Evolutionary conservation across 2,113 vertebrate species (phyloP).

Genomic region (Thomomys bottae): DNA sequence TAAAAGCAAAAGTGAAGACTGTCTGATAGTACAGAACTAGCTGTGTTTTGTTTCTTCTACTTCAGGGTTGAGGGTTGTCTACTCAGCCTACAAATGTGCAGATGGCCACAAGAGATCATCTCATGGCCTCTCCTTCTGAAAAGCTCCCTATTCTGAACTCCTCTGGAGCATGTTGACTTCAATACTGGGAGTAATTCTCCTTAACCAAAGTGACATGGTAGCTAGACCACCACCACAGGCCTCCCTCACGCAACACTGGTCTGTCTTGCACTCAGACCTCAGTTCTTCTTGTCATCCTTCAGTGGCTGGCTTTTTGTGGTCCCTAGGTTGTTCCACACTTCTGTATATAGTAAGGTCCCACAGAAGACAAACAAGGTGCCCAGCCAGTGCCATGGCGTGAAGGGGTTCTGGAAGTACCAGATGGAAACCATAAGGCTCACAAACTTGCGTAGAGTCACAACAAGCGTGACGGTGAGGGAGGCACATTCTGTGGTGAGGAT

Average conservation of each 20-base stretch:
- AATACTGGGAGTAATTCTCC: neutral
- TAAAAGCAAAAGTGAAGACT: neutral
- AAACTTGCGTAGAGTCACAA: slow-evolving; percentile 97
- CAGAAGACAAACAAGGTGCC: slow-evolving; percentile 93
- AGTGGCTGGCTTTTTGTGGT: slow-evolving; percentile 67
- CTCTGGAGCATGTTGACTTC: slow-evolving; percentile 2
- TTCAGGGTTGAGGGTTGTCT: neutral
- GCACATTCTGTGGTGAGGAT: slow-evolving; percentile 96
- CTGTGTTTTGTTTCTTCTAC: neutral
- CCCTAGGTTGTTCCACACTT: slow-evolving; percentile 90
- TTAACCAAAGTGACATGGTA: neutral
- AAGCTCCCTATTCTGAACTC: neutral
- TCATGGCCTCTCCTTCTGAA: too few relatives aligned
- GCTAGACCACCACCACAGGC: neutral
- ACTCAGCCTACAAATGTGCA: neutral
- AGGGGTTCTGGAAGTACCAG: slow-evolving; percentile 95
- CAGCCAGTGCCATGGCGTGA: slow-evolving; percentile 97
- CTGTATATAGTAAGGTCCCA: slow-evolving; percentile 95
- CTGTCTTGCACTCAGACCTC: slow-evolving; percentile 62
- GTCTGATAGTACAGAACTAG: neutral
- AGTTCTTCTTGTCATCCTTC: slow-evolving; percentile 84
- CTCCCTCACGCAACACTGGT: fast-evolving
- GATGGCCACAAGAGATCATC: slow-evolving; percentile 49
- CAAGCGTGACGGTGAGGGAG: slow-evolving; percentile 96
- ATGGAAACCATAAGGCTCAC: slow-evolving; percentile 99